Evolutionary conservation across 1,140 invertebrate genomes (phyloP), one percentile per base, ranked within the genome.

Genomic region (Venturia canescens): DNA sequence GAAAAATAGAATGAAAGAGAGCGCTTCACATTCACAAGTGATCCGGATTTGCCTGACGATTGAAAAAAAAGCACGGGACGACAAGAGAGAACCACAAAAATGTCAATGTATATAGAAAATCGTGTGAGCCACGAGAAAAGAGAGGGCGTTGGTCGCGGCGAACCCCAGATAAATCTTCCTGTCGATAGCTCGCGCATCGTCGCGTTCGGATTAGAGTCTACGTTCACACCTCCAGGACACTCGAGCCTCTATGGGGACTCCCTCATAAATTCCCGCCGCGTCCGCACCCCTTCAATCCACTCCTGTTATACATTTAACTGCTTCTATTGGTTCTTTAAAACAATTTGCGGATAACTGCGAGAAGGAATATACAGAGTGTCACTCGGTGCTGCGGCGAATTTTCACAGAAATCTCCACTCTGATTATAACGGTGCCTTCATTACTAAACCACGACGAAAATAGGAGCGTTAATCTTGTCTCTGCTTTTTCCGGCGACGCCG

Each of bases 151-250:
- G 81, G 82, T 82, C 34, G 79, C 50, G 69, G 23, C 34, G 82
- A 82, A 84, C 84, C 86, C 82, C 82, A 87, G 86, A 88, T 88
- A 88, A 88, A 88, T 88, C 86, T 88, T 87, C 79, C 87, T 87
- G 87, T 88, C 87, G 87, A 88, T 88, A 86, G 86, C 84, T 88
- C 87, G 87, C 87, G 57, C 75, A 77, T 57, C 57, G 75, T 85
- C 81, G 84, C 83, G 78, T 83, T 86, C 82, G 87, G 87, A 88
- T 88, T 88, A 88, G 87, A 88, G 86, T 88, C 87, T 86, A 87
- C 87, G 88, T 88, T 88, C 86, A 82, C 87, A 88, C 87, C 86
- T 88, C 38, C 80, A 71, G 57, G 60, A 50, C 71, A 50, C 67
- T 50, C 80, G 21, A 34, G 21, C n/a, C 27, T 72, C 48, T 78